phyloP scores from a whole-genome alignment of 2,888 invertebrate species.

The Busseola fusca region DNA sequence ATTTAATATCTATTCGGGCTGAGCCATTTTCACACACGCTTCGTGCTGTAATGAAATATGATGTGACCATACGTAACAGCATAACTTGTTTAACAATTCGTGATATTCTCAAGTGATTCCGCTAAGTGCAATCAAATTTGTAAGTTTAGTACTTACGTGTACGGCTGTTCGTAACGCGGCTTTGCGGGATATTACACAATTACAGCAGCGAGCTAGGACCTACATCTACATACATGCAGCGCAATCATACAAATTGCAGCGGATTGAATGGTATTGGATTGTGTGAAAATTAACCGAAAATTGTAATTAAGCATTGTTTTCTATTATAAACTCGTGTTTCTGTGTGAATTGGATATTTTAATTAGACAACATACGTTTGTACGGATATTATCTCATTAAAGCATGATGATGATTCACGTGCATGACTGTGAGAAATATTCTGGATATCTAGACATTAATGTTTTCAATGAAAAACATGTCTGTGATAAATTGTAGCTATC shows the following conservation, averaged over 20 bases:
- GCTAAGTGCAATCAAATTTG: conserved; percentile 65
- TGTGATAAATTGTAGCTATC: conserved; percentile 19
- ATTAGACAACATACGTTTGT: conserved; percentile 12
- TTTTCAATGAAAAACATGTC: conserved; percentile 6
- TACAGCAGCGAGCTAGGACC: conserved; percentile 44
- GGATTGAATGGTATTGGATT: conserved; percentile 51
- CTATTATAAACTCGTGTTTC: conserved; percentile 29
- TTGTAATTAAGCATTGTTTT: conserved; percentile 47
- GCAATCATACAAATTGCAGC: conserved; percentile 58
- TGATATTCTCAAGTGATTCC: conserved; percentile 60
- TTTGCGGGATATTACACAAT: conserved; percentile 56
- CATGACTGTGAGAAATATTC: conserved; percentile 20
- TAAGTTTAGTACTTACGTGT: conserved; percentile 50
- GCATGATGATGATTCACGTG: neutral
- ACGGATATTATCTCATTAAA: conserved; percentile 5
- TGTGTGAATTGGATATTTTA: conserved; percentile 34
- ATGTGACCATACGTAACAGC: neutral
- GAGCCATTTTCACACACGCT: neutral
- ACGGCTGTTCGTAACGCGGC: conserved; percentile 20
- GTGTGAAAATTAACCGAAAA: conserved; percentile 52
- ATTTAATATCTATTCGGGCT: neutral
- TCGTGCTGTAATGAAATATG: conserved; percentile 6
- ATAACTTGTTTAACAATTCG: conserved; percentile 34
- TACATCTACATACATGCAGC: conserved; percentile 9
- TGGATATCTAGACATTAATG: neutral